Evolutionary conservation across 2,113 vertebrate species (phyloP).

Genomic region (Prinia subflava): DNA sequence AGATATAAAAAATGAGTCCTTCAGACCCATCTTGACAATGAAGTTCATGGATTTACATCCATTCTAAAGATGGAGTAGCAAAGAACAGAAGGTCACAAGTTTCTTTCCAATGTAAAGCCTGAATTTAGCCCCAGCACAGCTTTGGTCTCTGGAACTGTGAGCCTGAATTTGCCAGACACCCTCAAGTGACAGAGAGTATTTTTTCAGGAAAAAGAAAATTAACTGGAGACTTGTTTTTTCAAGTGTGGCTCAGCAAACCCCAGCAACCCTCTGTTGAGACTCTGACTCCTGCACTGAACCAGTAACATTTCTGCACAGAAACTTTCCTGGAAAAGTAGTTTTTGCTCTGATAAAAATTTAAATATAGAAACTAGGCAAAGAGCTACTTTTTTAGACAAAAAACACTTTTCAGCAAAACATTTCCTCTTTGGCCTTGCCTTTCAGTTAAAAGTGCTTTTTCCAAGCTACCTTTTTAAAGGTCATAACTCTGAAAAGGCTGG

Average conservation of each 20-base stretch:
- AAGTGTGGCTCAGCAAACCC: not conserved
- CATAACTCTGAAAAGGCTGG: not conserved
- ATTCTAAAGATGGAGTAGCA: not conserved
- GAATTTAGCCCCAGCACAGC: not conserved
- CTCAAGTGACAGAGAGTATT: not conserved
- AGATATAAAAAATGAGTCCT: not conserved
- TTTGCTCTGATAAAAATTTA: not conserved
- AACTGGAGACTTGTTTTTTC: not conserved
- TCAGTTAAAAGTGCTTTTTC: not conserved
- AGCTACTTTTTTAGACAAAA: not conserved
- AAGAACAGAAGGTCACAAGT: not conserved
- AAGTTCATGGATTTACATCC: not conserved
- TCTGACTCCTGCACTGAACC: not conserved
- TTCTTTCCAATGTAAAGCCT: not conserved
- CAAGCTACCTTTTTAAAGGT: not conserved
- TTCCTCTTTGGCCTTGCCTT: not conserved
- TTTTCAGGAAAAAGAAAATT: not conserved
- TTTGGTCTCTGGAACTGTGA: accelerated
- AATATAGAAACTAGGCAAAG: not conserved
- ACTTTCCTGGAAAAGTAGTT: not conserved
- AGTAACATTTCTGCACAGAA: not conserved
- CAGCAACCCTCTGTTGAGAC: not conserved
- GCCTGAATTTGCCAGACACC: not conserved
- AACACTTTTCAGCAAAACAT: not conserved
- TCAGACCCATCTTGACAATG: not conserved